Evolutionary conservation across 2,888 invertebrate genomes (phyloP).

Genomic region (Xestobium rufovillosum): DNA sequence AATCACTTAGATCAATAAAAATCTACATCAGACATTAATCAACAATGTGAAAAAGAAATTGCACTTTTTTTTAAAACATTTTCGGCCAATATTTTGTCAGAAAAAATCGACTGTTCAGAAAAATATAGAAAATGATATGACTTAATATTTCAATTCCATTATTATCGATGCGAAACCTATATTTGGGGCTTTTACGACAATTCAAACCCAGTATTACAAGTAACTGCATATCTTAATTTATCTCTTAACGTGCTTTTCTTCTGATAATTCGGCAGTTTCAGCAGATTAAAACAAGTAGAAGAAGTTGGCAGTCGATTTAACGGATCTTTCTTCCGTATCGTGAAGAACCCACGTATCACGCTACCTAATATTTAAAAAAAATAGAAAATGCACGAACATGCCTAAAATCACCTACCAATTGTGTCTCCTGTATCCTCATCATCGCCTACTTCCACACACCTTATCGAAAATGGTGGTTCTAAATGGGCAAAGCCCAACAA

Average conservation of each 20-base stretch:
- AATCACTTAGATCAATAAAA: too few relatives aligned
- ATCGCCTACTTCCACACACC: slow-evolving; percentile 98
- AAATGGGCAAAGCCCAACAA: slow-evolving; percentile 92
- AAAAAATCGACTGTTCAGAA: too few relatives aligned
- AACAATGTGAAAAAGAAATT: too few relatives aligned
- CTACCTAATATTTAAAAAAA: slow-evolving; percentile 55
- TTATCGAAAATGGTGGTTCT: slow-evolving; percentile 95
- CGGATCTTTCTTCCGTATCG: slow-evolving; percentile 90
- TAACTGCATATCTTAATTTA: slow-evolving; percentile 94
- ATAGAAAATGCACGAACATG: not conserved
- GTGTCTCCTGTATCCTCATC: slow-evolving; percentile 90
- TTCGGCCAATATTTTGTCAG: too few relatives aligned
- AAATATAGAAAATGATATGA: slow-evolving; percentile 1
- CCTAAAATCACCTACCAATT: slow-evolving; percentile 51
- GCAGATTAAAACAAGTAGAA: slow-evolving; percentile 96
- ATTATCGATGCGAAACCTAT: not conserved
- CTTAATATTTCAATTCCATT: not conserved
- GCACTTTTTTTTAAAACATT: too few relatives aligned
- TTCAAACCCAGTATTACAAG: slow-evolving; percentile 97
- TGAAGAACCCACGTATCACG: slow-evolving; percentile 96
- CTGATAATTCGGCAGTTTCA: slow-evolving; percentile 97
- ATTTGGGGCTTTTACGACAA: slow-evolving; percentile 72
- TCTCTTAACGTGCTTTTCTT: slow-evolving; percentile 91
- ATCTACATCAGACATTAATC: too few relatives aligned
- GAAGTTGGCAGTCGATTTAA: slow-evolving; percentile 95